Conservation (phyloP, 2,113 vertebrate genomes). For the Oceanites oceanicus region DNA sequence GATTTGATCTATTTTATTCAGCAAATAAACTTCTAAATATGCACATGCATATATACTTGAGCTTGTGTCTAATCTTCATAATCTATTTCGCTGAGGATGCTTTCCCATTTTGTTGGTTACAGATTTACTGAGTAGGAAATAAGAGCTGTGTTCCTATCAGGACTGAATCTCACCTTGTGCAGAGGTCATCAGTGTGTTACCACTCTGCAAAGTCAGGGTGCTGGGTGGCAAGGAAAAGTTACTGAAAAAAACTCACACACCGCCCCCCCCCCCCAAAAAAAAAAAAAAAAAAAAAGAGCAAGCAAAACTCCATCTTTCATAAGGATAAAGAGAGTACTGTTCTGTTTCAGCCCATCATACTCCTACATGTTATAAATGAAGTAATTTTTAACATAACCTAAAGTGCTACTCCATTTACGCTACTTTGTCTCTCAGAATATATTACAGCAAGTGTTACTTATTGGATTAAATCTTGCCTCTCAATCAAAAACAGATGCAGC, state of each 20-base stretch:
- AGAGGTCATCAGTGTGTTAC: not conserved
- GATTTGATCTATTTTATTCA: not conserved
- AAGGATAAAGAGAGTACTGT: not conserved
- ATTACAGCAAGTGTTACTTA: not conserved
- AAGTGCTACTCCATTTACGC: not conserved
- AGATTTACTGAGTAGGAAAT: not conserved
- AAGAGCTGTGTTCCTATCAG: not conserved
- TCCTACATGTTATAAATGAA: not conserved
- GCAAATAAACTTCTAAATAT: not conserved
- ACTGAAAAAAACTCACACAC: not conserved
- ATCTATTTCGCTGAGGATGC: not conserved
- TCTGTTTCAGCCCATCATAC: not conserved
- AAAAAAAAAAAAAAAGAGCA: not conserved
- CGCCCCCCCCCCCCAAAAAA: fast-evolving
- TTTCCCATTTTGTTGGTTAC: not conserved
- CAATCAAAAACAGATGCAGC: not conserved
- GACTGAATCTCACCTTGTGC: not conserved
- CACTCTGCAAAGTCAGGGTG: not conserved
- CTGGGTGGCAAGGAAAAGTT: not conserved
- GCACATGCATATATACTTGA: not conserved
- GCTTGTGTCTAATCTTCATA: not conserved
- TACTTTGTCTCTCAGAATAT: not conserved
- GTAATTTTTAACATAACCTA: not conserved
- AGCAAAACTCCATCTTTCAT: not conserved
- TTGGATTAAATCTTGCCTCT: not conserved